These are phyloP conservation scores for Eurytoma adleriae DNA, from an alignment of 2,888 invertebrate genomes.

Conservation along the genomic window DNA sequence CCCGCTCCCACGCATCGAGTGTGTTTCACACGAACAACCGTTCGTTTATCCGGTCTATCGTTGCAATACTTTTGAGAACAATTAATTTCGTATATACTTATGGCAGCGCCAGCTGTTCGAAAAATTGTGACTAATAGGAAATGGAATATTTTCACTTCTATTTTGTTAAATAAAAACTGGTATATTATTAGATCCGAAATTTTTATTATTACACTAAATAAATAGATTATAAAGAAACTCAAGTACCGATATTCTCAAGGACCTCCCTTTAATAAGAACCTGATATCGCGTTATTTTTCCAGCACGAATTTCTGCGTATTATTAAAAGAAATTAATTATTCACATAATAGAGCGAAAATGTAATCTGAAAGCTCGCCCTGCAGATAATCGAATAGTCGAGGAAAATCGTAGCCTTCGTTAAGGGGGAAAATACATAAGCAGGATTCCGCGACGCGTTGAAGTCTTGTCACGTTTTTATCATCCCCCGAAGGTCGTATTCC, in stretches of 20 bases:
- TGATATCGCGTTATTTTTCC: neutral
- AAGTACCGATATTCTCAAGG: slow-evolving; percentile 23
- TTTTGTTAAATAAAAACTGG: too few species aligned
- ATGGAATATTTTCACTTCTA: too few species aligned
- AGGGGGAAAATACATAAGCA: neutral
- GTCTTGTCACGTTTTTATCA: slow-evolving; percentile 41
- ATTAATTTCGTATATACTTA: neutral
- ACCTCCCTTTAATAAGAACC: neutral
- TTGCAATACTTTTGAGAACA: neutral
- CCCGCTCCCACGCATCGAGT: slow-evolving; percentile 3
- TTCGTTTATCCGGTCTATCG: neutral
- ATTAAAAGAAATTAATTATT: slow-evolving; percentile 35
- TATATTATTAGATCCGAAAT: neutral
- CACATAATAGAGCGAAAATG: slow-evolving; percentile 7
- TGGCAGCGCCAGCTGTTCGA: neutral
- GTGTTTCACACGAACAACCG: too few species aligned
- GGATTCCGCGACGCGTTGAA: slow-evolving; percentile 9
- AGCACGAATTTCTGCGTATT: neutral
- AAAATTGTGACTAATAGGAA: neutral
- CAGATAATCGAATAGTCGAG: slow-evolving; percentile 17
- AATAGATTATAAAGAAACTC: neutral
- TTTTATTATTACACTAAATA: neutral
- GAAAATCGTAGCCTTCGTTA: slow-evolving; percentile 24
- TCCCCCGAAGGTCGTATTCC: slow-evolving; percentile 37
- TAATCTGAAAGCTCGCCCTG: neutral